Percentiles rank a stretch among this genome's conserved stretches.
Conservation (phyloP, 1,140 invertebrate genomes). For the Eciton burchellii region DNA sequence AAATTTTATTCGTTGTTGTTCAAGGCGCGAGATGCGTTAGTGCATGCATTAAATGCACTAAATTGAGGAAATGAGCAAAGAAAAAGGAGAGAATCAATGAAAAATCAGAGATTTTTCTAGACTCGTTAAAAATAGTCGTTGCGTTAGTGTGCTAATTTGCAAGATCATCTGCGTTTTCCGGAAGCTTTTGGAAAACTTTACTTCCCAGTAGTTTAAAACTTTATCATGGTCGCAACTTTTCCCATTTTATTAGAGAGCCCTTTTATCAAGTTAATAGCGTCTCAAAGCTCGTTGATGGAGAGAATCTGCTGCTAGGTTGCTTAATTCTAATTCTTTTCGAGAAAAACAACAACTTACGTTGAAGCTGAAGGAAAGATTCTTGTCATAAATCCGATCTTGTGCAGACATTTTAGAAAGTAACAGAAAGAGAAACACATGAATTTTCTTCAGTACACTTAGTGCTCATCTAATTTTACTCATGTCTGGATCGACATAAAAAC, state of each 20-base stretch:
- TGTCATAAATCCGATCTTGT: not conserved
- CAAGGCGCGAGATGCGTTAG: not conserved
- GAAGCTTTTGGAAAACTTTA: constrained; percentile 42
- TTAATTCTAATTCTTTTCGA: constrained; percentile 36
- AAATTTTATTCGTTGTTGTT: not conserved
- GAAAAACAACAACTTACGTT: not conserved
- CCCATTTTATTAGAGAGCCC: constrained; percentile 54
- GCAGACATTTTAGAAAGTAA: not conserved
- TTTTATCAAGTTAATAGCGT: constrained; percentile 57
- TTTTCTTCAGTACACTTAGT: not conserved
- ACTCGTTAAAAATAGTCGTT: constrained; percentile 48
- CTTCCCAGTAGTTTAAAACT: constrained; percentile 54
- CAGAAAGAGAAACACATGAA: not conserved
- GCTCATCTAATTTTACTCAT: not conserved
- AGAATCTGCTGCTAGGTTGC: constrained; percentile 22
- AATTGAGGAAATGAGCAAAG: not conserved
- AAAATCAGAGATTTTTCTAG: constrained; percentile 15
- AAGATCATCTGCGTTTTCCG: constrained; percentile 47
- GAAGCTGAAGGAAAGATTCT: constrained; percentile 18
- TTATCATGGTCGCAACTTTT: constrained; percentile 46
- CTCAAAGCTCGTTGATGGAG: constrained; percentile 40
- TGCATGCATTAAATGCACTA: constrained; percentile 3
- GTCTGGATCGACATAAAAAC: not conserved
- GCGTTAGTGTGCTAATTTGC: constrained; percentile 49
- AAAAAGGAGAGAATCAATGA: not conserved